These are phyloP conservation scores for Periophthalmus magnuspinnatus DNA, from an alignment of 2,797 vertebrate genomes.

Conservation along the genomic window DNA sequence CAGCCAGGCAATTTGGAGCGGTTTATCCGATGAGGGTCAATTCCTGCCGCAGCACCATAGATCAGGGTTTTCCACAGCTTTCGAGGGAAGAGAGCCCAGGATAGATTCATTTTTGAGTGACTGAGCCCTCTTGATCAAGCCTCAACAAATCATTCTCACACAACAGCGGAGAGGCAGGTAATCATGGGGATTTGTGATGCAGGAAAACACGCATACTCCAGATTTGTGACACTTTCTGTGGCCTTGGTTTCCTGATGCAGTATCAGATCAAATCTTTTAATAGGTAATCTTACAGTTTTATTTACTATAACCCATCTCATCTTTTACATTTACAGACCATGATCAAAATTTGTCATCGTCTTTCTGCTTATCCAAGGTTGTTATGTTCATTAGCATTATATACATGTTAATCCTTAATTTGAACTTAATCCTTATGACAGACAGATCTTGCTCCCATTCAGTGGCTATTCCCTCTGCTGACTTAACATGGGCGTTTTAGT, in stretches of 20 bases:
- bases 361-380: too few relatives aligned
- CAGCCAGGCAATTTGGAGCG: constrained; percentile 79
- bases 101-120: constrained; percentile 66
- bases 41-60: constrained; percentile 71
- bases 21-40: constrained; percentile 82
- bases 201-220: constrained; percentile 58
- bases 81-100: constrained; percentile 51
- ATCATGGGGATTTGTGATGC: constrained; percentile 70
- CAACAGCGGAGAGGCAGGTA: constrained; percentile 60
- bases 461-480: too few relatives aligned
- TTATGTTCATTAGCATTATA: too few relatives aligned
- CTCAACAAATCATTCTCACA: constrained; percentile 61
- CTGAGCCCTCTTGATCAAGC: constrained; percentile 59
- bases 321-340: too few relatives aligned
- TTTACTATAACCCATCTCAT: constrained; percentile 54
- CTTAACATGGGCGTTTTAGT: too few relatives aligned
- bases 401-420: too few relatives aligned
- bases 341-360: too few relatives aligned
- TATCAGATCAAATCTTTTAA: constrained; percentile 44
- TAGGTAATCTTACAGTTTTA: constrained; percentile 51
- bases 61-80: constrained; percentile 71
- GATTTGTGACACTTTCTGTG: constrained; percentile 60
- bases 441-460: too few relatives aligned
- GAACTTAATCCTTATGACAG: too few relatives aligned
- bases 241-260: constrained; percentile 43